Evolutionary conservation across 2,113 vertebrate genomes (phyloP).

Genomic region (Halichoeres trimaculatus): DNA sequence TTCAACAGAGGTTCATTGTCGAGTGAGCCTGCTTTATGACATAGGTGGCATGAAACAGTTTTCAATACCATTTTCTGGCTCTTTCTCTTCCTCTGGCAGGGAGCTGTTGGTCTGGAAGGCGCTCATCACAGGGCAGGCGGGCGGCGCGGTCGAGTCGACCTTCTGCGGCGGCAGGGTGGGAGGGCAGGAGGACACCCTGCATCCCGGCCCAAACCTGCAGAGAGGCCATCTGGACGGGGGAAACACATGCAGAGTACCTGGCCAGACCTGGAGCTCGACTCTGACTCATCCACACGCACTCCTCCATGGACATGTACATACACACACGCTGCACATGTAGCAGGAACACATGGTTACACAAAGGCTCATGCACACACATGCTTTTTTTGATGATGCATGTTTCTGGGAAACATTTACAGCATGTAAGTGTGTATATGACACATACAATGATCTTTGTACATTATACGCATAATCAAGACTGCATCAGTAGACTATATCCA

Average conservation of each 20-base stretch:
- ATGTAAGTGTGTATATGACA: slow-evolving; percentile 39
- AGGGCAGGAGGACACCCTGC: slow-evolving; percentile 80
- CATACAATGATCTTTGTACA: slow-evolving; percentile 58
- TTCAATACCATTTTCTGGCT: slow-evolving; percentile 49
- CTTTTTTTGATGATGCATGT: not conserved
- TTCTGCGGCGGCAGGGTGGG: slow-evolving; percentile 76
- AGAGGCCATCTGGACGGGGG: slow-evolving; percentile 81
- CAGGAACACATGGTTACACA: slow-evolving; percentile 16
- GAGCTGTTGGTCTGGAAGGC: slow-evolving; percentile 59
- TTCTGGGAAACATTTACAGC: slow-evolving; percentile 10
- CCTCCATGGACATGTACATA: slow-evolving; percentile 35
- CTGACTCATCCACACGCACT: slow-evolving; percentile 61
- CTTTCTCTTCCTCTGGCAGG: slow-evolving; percentile 50
- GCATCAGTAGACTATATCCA: slow-evolving; percentile 60
- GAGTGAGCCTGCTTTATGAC: slow-evolving; percentile 34
- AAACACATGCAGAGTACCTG: slow-evolving; percentile 82
- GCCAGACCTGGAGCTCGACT: slow-evolving; percentile 74
- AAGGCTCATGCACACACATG: not conserved
- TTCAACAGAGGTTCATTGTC: slow-evolving; percentile 41
- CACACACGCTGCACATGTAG: slow-evolving; percentile 33
- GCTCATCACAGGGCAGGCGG: slow-evolving; percentile 48
- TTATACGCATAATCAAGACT: slow-evolving; percentile 66
- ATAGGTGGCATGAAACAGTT: slow-evolving; percentile 35
- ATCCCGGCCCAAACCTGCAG: slow-evolving; percentile 73
- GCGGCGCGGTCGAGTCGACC: slow-evolving; percentile 77